Percentiles rank a stretch among this genome's conserved stretches.
These are phyloP conservation scores for Macropodus opercularis DNA, from an alignment of 2,797 vertebrate genomes.

Conservation along the genomic window DNA sequence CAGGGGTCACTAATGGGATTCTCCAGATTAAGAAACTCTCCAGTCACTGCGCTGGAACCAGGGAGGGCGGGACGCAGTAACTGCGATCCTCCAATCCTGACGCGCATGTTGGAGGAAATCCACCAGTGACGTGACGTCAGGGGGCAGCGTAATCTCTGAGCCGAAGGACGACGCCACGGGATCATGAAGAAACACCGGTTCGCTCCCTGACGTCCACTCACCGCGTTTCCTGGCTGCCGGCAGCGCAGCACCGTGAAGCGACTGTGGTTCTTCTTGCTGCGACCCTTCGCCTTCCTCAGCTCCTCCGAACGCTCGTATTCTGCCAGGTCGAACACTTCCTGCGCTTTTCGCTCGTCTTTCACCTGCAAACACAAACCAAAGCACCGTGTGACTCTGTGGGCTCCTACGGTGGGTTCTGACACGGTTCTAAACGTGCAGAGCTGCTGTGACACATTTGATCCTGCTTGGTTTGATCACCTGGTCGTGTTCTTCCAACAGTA, in stretches of 20 bases:
- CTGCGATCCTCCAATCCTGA: constrained; percentile 42
- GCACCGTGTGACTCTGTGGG: background rate
- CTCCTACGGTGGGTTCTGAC: no score
- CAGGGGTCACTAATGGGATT: constrained; percentile 70
- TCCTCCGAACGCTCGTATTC: constrained; percentile 95
- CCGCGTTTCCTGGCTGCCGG: constrained; percentile 85
- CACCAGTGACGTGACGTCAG: constrained; percentile 26
- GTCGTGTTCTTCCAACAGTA: no score
- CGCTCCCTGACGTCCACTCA: no score
- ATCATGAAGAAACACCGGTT: constrained; percentile 6
- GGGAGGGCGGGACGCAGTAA: background rate
- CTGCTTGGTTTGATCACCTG: no score
- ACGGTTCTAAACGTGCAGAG: no score
- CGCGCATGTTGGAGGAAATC: constrained; percentile 9
- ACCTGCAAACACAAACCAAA: constrained; percentile 78
- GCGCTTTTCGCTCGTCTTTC: constrained; percentile 88
- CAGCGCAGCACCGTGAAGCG: constrained; percentile 89
- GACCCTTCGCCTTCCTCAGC: constrained; percentile 91
- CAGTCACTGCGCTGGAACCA: constrained; percentile 25
- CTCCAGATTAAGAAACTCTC: constrained; percentile 64
- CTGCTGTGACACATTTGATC: no score
- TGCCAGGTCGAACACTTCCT: constrained; percentile 90
- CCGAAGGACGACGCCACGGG: constrained; percentile 21
- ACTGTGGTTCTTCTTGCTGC: constrained; percentile 96
- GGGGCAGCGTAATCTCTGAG: constrained; percentile 41